These are phyloP conservation scores for Spondyliosoma cantharus DNA, from an alignment of 2,797 vertebrate species.

Conservation along the genomic window DNA sequence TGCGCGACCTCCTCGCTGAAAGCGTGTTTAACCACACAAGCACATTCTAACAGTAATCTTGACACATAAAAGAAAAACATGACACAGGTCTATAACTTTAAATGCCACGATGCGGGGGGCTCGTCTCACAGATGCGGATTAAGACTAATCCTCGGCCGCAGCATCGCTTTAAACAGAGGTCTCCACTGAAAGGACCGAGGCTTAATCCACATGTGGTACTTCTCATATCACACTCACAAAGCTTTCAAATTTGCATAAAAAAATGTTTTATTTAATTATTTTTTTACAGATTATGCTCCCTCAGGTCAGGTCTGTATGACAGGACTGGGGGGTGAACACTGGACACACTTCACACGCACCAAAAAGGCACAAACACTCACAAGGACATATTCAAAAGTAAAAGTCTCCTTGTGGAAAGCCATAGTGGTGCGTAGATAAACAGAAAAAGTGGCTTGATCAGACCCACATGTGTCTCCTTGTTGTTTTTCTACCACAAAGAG, in stretches of 20 bases:
- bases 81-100: conserved; percentile 25
- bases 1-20: background rate
- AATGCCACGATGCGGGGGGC: background rate
- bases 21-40: background rate
- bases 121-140: conserved; percentile 42
- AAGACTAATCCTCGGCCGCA: conserved; percentile 41
- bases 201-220: conserved; percentile 29
- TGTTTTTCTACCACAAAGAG: background rate
- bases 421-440: conserved; percentile 1
- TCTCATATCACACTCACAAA: background rate
- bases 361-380: background rate
- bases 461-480: background rate
- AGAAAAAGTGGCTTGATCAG: background rate
- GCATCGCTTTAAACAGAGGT: conserved; percentile 33
- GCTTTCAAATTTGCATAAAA: conserved; percentile 3
- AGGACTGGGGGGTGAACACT: background rate
- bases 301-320: background rate
- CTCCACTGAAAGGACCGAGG: conserved; percentile 9
- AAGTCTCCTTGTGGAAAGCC: background rate
- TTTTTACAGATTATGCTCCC: conserved; percentile 6
- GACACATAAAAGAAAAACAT: conserved; percentile 14
- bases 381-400: background rate
- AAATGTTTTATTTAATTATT: too few relatives aligned
- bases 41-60: background rate
- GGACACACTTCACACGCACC: background rate